Evolutionary conservation across 2,113 vertebrate species (phyloP).

Genomic region (Agapornis roseicollis): DNA sequence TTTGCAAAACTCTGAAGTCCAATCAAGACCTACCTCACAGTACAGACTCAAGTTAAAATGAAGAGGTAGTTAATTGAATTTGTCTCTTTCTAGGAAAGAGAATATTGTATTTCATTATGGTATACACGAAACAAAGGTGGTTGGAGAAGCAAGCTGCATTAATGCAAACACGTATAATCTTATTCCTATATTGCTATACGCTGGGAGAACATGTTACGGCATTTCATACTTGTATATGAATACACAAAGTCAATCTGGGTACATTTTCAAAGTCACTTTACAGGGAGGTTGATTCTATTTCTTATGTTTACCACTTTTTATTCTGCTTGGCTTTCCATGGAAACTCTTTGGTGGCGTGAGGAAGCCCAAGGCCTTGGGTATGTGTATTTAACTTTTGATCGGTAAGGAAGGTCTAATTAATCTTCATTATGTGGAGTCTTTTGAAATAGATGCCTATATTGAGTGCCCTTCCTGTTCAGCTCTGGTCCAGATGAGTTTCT

Average conservation of each 20-base stretch:
- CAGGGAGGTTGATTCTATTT: neutral
- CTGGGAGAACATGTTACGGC: neutral
- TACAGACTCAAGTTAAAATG: neutral
- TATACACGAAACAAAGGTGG: neutral
- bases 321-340: neutral
- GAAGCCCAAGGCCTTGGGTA: conserved; percentile 20
- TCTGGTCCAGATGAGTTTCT: conserved; percentile 56
- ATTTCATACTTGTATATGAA: neutral
- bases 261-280: neutral
- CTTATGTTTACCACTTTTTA: neutral
- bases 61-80: accelerated
- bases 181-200: neutral
- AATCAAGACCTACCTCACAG: neutral
- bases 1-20: neutral
- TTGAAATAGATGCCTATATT: conserved; percentile 55
- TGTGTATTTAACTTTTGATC: conserved; percentile 44
- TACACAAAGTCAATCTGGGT: neutral
- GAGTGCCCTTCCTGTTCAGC: conserved; percentile 54
- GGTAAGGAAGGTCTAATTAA: conserved; percentile 59
- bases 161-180: neutral
- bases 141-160: conserved; percentile 18
- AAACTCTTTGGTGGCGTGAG: neutral
- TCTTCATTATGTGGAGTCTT: conserved; percentile 64
- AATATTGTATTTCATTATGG: neutral
- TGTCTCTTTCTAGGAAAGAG: neutral